phyloP scores from a whole-genome alignment of 2,113 vertebrate species.

The Zosterops hypoxanthus region DNA sequence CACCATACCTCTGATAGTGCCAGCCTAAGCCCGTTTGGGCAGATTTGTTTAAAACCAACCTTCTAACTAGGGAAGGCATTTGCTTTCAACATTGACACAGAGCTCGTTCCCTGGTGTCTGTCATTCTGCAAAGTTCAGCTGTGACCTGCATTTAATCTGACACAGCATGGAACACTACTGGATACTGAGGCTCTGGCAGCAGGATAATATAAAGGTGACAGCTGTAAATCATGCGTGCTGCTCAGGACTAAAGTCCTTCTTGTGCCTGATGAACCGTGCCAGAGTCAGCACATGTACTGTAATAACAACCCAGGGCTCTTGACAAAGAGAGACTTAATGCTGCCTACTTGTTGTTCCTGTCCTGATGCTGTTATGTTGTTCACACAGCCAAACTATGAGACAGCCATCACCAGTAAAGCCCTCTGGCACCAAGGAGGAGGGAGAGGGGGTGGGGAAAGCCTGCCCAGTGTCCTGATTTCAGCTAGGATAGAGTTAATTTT shows the following conservation, averaged over 20 bases:
- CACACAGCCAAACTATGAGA: neutral
- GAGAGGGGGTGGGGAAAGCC: neutral
- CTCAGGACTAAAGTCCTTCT: slow-evolving; percentile 3
- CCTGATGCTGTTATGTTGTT: neutral
- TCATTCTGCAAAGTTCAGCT: neutral
- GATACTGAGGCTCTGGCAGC: neutral
- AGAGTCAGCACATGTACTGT: neutral
- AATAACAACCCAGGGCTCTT: neutral
- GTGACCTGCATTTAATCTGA: neutral
- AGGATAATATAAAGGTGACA: neutral
- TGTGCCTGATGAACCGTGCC: neutral
- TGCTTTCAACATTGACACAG: neutral
- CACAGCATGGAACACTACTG: neutral
- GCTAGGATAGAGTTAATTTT: neutral
- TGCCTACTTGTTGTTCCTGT: neutral
- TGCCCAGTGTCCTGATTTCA: neutral
- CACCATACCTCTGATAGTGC: neutral
- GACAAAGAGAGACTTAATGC: neutral
- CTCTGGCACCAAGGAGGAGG: neutral
- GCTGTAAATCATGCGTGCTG: slow-evolving; percentile 2
- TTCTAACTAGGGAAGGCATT: neutral
- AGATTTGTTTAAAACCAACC: neutral
- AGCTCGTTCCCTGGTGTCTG: neutral
- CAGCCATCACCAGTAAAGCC: neutral
- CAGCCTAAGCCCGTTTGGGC: neutral